These are phyloP conservation scores for Tretioscincus oriximinensis DNA, from an alignment of 2,113 vertebrate species.

Conservation along the genomic window DNA sequence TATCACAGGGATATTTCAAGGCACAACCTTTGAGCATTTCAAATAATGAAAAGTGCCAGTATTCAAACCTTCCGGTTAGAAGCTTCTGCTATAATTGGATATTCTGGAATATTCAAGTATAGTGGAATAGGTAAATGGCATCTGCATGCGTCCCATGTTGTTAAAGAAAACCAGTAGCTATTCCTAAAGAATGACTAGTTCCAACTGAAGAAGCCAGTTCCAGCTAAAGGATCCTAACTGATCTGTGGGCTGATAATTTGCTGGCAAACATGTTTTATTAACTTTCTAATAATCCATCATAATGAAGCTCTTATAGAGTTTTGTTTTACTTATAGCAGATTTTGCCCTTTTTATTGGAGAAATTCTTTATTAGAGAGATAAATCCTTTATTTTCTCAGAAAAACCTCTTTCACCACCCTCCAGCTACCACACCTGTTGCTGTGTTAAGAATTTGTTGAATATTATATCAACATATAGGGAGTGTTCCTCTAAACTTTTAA, in stretches of 20 bases:
- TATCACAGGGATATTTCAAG: not conserved
- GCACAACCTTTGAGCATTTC: not conserved
- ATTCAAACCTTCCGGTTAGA: not conserved
- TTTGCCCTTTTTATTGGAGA: not conserved
- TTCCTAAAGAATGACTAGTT: not conserved
- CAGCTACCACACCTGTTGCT: not conserved
- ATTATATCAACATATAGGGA: not conserved
- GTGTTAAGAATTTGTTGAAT: not conserved
- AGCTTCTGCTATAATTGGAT: not conserved
- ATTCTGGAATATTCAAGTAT: too few species aligned
- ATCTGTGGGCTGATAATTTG: not conserved
- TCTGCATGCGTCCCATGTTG: not conserved
- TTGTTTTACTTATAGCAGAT: not conserved
- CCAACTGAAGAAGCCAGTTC: constrained; percentile 20
- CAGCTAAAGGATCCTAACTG: not conserved
- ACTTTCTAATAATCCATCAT: not conserved
- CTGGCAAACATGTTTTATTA: not conserved
- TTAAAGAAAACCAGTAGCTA: not conserved
- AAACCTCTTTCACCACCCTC: not conserved
- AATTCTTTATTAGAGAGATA: not conserved
- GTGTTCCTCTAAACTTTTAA: not conserved
- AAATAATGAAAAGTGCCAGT: not conserved
- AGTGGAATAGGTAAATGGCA: too few species aligned
- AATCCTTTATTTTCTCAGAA: not conserved
- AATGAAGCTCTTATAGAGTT: not conserved